Percentiles rank a stretch among this genome's conserved stretches.
Conservation (phyloP, 2,888 invertebrate species). For the Ditula angustiorana region DNA sequence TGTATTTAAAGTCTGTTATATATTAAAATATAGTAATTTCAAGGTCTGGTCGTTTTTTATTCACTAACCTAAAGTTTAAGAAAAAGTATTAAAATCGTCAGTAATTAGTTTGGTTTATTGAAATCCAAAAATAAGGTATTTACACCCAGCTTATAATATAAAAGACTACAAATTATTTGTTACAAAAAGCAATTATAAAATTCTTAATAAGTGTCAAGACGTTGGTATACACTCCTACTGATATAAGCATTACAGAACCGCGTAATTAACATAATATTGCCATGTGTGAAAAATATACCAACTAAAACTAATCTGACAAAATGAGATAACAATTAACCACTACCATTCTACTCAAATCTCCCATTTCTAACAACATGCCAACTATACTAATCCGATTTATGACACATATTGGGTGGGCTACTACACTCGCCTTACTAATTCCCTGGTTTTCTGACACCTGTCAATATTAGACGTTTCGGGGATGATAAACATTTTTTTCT, state of each 20-base stretch:
- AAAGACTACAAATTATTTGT: not conserved
- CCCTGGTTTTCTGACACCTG: not conserved
- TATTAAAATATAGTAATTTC: constrained; percentile 72
- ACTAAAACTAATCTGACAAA: not conserved
- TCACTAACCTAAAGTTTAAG: too few relatives aligned
- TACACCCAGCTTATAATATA: constrained; percentile 45
- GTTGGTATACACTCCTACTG: not conserved
- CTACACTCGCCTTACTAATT: not conserved
- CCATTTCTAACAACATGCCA: not conserved
- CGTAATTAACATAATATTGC: not conserved
- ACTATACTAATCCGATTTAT: not conserved
- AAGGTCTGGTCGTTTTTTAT: constrained; percentile 57
- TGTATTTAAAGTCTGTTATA: constrained; percentile 83
- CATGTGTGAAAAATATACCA: not conserved
- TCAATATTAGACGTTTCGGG: too few relatives aligned
- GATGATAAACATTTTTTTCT: too few relatives aligned
- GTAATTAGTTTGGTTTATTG: constrained; percentile 44
- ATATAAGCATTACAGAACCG: not conserved
- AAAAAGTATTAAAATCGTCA: constrained; percentile 13
- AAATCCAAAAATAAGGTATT: constrained; percentile 53
- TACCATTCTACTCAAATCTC: not conserved
- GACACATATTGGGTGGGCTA: constrained; percentile 5
- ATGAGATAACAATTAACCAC: not conserved
- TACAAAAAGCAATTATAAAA: constrained; percentile 13
- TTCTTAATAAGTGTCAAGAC: not conserved